Base-by-base conservation (phyloP, 2,888 invertebrate genomes). In the Proisotoma minuta region DNA sequence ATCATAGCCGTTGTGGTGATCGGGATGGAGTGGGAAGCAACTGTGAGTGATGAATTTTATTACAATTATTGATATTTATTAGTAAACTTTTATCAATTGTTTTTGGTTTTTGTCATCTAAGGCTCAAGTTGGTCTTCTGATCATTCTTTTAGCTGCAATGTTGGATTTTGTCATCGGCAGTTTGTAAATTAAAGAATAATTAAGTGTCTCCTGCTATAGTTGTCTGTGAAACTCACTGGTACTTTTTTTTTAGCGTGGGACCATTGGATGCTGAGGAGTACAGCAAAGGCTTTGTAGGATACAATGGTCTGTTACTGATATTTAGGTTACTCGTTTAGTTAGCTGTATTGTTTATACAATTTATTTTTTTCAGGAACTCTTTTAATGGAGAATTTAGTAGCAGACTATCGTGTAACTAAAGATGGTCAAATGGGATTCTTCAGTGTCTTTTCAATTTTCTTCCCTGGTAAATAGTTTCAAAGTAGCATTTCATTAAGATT, bases 381-480 rank as follows among this genome's bases (percentile, higher is more conserved):
- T 15, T 81, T 94, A 12, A 78, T 82, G 59, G 82, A 84, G 66
- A 97, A 97, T 78, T 80, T 93, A 63, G 81, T 82, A 58, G 81
- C 95, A 1, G 88, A 90, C 77, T 97, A 93, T 78, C 82, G 90
- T 47, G 76, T 76, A 15, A 84, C 83, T 67, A 87, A 91, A 71
- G 87, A 88, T 1, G 85, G 87, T 0, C 79, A 87, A 8, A 89
- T 96, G 76, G 84, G 86, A 74, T 97, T 97, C 81, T 96, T 97
- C 80, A 90, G 91, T 3, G 94, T 97, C 0, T 95, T 98, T 79
- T 86, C 96, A 2, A 91, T 99, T 74, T 99, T 96, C 81, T 99
- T 99, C 78, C 98, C 98, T 4, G 97, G 98, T 34, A 34, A 15
- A 34, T 34, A 34, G 34, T 0, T 97, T 96, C 3, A 98, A 98